These are phyloP conservation scores for Phocides pigmalion DNA, from an alignment of 1,140 invertebrate species.

Conservation along the genomic window DNA sequence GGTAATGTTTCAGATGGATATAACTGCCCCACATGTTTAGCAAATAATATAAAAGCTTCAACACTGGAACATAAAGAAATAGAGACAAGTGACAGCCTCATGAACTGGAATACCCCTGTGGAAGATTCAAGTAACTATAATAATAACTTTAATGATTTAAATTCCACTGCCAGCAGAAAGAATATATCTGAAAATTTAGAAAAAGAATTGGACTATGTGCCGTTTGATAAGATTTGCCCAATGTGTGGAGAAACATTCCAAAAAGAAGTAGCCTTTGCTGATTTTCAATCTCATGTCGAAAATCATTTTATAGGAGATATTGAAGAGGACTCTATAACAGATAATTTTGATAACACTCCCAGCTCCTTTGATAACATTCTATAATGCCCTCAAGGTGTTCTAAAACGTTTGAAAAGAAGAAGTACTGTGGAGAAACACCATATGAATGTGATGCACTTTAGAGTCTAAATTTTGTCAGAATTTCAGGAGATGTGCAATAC, in stretches of 20 bases:
- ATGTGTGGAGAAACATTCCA: constrained; percentile 82
- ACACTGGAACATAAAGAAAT: constrained; percentile 73
- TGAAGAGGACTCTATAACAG: constrained; percentile 72
- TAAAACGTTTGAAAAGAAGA: no score
- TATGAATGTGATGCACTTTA: no score
- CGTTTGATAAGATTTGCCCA: constrained; percentile 82
- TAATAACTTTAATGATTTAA: constrained; percentile 38
- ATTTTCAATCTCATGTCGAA: constrained; percentile 84
- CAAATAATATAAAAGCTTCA: constrained; percentile 56
- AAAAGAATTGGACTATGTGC: constrained; percentile 43
- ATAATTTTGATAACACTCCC: constrained; percentile 70
- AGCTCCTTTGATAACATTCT: constrained; percentile 68
- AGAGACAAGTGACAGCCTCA: constrained; percentile 71
- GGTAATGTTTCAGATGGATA: constrained; percentile 64
- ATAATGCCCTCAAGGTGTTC: no score
- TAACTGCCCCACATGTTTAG: constrained; percentile 68
- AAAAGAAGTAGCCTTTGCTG: constrained; percentile 71
- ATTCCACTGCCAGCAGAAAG: constrained; percentile 47
- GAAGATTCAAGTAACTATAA: constrained; percentile 26
- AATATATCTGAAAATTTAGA: constrained; percentile 39
- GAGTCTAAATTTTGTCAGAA: no score
- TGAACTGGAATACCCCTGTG: constrained; percentile 52
- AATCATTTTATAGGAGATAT: constrained; percentile 82
- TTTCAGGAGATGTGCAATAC: no score
- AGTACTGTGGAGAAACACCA: no score